phyloP scores from a whole-genome alignment of 2,113 vertebrate species.

The Pelobates fuscus region DNA sequence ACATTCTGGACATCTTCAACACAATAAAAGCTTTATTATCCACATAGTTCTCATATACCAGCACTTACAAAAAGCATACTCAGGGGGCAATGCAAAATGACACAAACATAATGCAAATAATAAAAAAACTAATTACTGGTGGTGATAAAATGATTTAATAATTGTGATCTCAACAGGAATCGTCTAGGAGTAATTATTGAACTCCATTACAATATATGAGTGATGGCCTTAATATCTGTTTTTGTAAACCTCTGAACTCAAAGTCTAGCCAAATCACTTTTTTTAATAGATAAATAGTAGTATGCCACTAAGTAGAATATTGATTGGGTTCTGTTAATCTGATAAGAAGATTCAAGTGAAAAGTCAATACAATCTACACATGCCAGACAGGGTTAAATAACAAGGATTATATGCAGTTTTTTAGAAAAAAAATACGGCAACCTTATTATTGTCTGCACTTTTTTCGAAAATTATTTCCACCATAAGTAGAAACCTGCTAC shows the following conservation, averaged over 20 bases:
- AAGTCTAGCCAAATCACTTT: slow-evolving; percentile 31
- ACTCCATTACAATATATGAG: slow-evolving; percentile 61
- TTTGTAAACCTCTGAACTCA: slow-evolving; percentile 50
- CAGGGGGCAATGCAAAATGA: slow-evolving; percentile 55
- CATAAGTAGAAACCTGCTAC: too few species aligned
- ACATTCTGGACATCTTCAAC: not conserved
- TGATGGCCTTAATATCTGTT: slow-evolving; percentile 64
- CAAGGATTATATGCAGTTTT: too few species aligned
- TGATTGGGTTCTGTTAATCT: too few species aligned
- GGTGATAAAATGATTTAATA: slow-evolving; percentile 65
- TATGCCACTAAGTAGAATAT: too few species aligned
- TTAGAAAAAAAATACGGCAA: too few species aligned
- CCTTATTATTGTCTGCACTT: too few species aligned
- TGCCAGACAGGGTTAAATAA: too few species aligned
- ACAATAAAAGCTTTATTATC: slow-evolving; percentile 36
- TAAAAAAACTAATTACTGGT: slow-evolving; percentile 70
- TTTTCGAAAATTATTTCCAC: too few species aligned
- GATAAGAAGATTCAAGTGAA: too few species aligned
- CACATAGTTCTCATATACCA: slow-evolving; percentile 27
- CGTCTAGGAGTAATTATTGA: slow-evolving; percentile 58
- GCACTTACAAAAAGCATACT: slow-evolving; percentile 48
- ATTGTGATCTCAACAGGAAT: slow-evolving; percentile 62
- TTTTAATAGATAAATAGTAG: slow-evolving; percentile 53
- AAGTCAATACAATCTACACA: too few species aligned
- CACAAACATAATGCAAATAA: slow-evolving; percentile 57